Percentiles rank a stretch among this genome's conserved stretches.
phyloP scores from a whole-genome alignment of 2,113 vertebrate species.

The Neolamprologus tretocephalus region DNA sequence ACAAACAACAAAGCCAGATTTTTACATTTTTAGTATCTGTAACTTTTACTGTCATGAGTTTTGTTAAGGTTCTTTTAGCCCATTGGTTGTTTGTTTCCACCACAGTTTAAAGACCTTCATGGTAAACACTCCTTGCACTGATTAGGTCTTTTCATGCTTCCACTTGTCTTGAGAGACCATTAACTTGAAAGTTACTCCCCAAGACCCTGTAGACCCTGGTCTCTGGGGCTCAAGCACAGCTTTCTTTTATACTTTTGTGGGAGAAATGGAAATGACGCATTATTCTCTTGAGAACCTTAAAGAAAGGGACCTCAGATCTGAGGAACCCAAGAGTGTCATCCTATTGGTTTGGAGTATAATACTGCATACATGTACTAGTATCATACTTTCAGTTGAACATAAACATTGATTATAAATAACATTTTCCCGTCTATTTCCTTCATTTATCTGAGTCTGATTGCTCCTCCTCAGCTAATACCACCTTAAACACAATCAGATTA shows the following conservation, averaged over 20 bases:
- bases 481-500: fast-evolving
- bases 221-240: fast-evolving
- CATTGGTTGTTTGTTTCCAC: fast-evolving
- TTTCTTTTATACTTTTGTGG: neutral
- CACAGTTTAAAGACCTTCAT: neutral
- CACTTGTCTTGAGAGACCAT: neutral
- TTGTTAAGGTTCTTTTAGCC: neutral
- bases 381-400: neutral
- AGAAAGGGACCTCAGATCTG: fast-evolving
- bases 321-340: neutral
- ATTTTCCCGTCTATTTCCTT: fast-evolving
- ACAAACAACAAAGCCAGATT: neutral
- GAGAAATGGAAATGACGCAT: neutral
- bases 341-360: neutral
- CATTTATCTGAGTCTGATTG: neutral
- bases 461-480: neutral
- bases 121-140: fast-evolving
- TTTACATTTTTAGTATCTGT: fast-evolving
- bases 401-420: neutral
- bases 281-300: neutral
- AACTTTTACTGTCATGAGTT: neutral
- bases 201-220: neutral
- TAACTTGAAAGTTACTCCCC: neutral
- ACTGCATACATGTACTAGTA: neutral
- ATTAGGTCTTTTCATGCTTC: neutral